Evolutionary conservation across 92 coral and sea anemone genomes (phyloP), one percentile per base, ranked within the genome.

Genomic region (Isaurus tuberculatus): DNA sequence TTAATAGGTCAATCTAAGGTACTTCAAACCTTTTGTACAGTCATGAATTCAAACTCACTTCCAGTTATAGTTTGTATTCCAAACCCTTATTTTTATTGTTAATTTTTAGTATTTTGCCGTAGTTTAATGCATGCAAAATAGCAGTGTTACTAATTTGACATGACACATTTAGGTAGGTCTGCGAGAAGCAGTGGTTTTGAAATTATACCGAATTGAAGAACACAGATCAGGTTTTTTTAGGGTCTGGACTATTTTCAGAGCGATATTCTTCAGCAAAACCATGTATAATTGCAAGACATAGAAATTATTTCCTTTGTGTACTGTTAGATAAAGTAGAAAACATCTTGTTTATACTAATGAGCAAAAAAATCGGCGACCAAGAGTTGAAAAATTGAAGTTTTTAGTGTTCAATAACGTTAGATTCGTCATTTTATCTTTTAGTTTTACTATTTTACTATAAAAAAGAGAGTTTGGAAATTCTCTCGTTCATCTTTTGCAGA

Each of bases 1-100:
- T n/a, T n/a, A n/a, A 10, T 27, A 7, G 27, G 31, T 19, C 81
- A 55, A 77, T 77, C 57, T 23, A 15, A 43, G 28, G 20, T 33
- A 29, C 70, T 77, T 60, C 82, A 60, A 33, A 29, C 42, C 57
- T 77, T 37, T 77, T n/a, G n/a, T 33, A 77, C 82, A 10, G 51
- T 77, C 32, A 25, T 77, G 31, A 34, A n/a, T n/a, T n/a, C n/a
- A n/a, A 58, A 60, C 33, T 11, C 20, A 20, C 34, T 77, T 77
- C 82, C 82, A 70, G 31, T 58, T 77, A 11, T 55, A 37, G 8
- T 4, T 9, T 7, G 4, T 77, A 77, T 58, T 72, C 31, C 27
- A 43, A 44, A 30, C 36, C 26, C 34, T 44, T 60, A 43, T 8
- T 42, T 72, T 72, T 46, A 25, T 43, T 72, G 26, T 30, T 25